Percentiles rank a stretch among this genome's conserved stretches.
phyloP scores from a whole-genome alignment of 1,140 invertebrate species.

The Trachymyrmex septentrionalis region DNA sequence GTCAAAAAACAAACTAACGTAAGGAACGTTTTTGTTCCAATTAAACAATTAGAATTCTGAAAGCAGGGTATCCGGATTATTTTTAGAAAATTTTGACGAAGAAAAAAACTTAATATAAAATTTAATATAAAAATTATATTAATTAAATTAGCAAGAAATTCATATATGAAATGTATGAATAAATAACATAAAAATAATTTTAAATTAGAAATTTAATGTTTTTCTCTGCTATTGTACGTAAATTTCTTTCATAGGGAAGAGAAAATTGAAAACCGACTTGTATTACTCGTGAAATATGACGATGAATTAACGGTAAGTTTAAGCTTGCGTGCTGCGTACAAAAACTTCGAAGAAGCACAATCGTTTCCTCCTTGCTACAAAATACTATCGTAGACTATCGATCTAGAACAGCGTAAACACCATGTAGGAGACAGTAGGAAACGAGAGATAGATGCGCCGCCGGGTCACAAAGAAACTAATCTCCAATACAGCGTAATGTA shows the following conservation, averaged over 20 bases:
- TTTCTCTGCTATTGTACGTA: background rate
- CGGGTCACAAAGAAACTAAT: constrained; percentile 61
- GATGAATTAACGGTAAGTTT: background rate
- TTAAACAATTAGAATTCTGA: background rate
- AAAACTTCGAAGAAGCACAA: constrained; percentile 15
- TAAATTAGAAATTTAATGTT: background rate
- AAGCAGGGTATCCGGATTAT: background rate
- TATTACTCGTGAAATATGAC: background rate
- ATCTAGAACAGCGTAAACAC: constrained; percentile 41
- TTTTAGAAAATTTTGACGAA: background rate
- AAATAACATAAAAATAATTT: background rate
- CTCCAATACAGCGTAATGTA: constrained; percentile 61
- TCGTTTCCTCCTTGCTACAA: constrained; percentile 13
- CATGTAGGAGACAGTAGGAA: constrained; percentile 49
- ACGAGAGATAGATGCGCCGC: constrained; percentile 48
- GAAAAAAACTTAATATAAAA: background rate
- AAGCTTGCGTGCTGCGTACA: background rate
- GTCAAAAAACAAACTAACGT: background rate
- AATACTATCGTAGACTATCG: constrained; percentile 21
- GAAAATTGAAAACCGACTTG: background rate
- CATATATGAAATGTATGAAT: background rate
- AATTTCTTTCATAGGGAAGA: background rate
- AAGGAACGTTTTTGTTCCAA: background rate
- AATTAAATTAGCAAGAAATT: background rate
- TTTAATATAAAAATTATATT: background rate